These are phyloP conservation scores for Melinaea menophilus DNA, from an alignment of 2,888 invertebrate species.

Conservation along the genomic window DNA sequence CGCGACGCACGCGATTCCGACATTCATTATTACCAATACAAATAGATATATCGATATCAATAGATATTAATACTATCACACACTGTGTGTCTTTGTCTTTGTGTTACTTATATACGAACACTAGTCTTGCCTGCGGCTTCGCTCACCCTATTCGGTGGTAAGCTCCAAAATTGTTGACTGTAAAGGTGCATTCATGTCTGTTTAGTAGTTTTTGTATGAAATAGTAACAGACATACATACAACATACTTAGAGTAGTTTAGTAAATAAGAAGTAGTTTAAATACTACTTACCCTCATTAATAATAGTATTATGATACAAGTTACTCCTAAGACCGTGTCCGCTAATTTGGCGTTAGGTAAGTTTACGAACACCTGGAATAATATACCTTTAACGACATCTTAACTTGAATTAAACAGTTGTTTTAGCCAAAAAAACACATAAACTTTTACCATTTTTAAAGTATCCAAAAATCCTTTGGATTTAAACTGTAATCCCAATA, in stretches of 20 bases:
- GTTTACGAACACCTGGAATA: constrained; percentile 77
- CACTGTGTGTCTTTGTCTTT: background rate
- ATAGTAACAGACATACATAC: too few species aligned
- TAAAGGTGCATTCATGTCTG: too few species aligned
- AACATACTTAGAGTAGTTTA: too few species aligned
- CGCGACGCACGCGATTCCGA: too few species aligned
- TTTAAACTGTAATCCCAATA: constrained; percentile 83
- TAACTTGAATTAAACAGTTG: background rate
- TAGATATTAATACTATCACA: too few species aligned
- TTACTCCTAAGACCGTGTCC: constrained; percentile 84
- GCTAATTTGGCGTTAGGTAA: constrained; percentile 82
- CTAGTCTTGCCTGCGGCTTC: too few species aligned
- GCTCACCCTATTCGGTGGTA: too few species aligned
- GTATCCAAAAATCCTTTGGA: constrained; percentile 87
- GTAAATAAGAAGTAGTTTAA: background rate
- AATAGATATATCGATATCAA: too few species aligned
- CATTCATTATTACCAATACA: too few species aligned
- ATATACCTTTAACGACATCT: constrained; percentile 62
- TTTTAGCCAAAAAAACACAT: background rate
- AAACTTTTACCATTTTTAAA: constrained; percentile 73
- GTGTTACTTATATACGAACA: background rate
- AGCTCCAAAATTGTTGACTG: too few species aligned
- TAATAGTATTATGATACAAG: constrained; percentile 85
- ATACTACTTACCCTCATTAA: constrained; percentile 82
- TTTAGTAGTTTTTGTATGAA: too few species aligned